These are phyloP conservation scores for Sebastes steindachneri DNA, from an alignment of 2,797 vertebrate genomes.

Conservation along the genomic window DNA sequence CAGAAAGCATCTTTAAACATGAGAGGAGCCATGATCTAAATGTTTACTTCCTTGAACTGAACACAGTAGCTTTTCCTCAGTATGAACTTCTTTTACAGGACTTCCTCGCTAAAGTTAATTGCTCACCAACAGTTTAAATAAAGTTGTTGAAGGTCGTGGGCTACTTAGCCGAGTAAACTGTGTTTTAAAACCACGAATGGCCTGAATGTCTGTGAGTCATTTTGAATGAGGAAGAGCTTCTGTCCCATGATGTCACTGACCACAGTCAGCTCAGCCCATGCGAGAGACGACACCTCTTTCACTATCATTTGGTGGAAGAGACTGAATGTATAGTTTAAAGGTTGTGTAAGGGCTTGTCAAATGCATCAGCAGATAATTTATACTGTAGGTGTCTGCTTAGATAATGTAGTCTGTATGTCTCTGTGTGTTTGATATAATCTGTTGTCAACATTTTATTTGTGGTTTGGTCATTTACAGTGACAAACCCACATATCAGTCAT, in stretches of 20 bases:
- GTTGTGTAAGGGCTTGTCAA: neutral
- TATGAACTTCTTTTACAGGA: neutral
- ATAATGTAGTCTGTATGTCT: neutral
- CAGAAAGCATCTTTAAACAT: slow-evolving; percentile 94
- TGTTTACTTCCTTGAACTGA: slow-evolving; percentile 18
- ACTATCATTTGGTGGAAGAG: neutral
- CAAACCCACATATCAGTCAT: neutral
- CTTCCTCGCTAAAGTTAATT: neutral
- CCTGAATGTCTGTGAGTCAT: slow-evolving; percentile 49
- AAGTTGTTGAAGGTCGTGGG: neutral
- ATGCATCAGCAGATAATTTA: neutral
- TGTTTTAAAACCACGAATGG: slow-evolving; percentile 38
- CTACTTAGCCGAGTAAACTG: slow-evolving; percentile 33
- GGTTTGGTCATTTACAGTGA: neutral
- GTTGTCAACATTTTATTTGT: neutral
- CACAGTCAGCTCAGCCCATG: slow-evolving; percentile 55
- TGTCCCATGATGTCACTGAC: slow-evolving; percentile 82
- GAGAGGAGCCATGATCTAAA: slow-evolving; percentile 72
- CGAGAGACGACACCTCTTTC: slow-evolving; percentile 9
- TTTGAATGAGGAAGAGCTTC: slow-evolving; percentile 88
- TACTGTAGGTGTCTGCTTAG: neutral
- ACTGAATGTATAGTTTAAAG: neutral
- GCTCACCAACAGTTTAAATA: neutral
- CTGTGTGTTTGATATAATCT: neutral
- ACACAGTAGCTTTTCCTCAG: neutral